Evolutionary conservation across 2,113 vertebrate genomes (phyloP).

Genomic region (Lampris incognitus): DNA sequence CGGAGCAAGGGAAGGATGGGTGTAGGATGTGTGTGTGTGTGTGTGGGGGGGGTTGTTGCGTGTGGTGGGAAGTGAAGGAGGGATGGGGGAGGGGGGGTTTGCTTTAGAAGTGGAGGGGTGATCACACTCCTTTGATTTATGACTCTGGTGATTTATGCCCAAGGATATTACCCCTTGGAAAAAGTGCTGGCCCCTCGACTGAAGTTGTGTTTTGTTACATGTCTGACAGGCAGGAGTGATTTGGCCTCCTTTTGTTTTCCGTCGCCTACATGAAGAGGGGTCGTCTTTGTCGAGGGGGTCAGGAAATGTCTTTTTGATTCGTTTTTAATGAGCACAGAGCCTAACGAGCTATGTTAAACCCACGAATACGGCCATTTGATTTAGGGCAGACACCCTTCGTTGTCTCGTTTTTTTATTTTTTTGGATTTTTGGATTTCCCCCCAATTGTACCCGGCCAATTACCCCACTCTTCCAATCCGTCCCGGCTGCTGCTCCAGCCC

Average conservation of each 20-base stretch:
- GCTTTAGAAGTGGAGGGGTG: slow-evolving; percentile 45
- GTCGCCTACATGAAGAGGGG: slow-evolving; percentile 59
- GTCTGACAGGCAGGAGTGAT: slow-evolving; percentile 74
- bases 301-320: slow-evolving; percentile 57
- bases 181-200: slow-evolving; percentile 62
- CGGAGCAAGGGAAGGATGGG: slow-evolving; percentile 29
- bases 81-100: slow-evolving; percentile 27
- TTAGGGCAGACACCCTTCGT: background rate
- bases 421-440: no score
- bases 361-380: background rate
- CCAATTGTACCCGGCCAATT: no score
- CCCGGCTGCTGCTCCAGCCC: no score
- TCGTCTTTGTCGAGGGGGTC: slow-evolving; percentile 56
- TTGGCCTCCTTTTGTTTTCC: slow-evolving; percentile 74
- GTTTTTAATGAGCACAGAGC: slow-evolving; percentile 47
- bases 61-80: slow-evolving; percentile 41
- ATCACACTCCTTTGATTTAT: slow-evolving; percentile 71
- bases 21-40: background rate
- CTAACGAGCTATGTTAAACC: background rate
- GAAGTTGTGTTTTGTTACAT: slow-evolving; percentile 79
- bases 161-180: slow-evolving; percentile 75
- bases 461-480: no score
- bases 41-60: no score
- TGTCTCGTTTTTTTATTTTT: background rate
- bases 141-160: slow-evolving; percentile 72